Percentiles rank a stretch among this genome's conserved stretches.
phyloP scores from a whole-genome alignment of 2,797 vertebrate genomes.

The Gymnodraco acuticeps region DNA sequence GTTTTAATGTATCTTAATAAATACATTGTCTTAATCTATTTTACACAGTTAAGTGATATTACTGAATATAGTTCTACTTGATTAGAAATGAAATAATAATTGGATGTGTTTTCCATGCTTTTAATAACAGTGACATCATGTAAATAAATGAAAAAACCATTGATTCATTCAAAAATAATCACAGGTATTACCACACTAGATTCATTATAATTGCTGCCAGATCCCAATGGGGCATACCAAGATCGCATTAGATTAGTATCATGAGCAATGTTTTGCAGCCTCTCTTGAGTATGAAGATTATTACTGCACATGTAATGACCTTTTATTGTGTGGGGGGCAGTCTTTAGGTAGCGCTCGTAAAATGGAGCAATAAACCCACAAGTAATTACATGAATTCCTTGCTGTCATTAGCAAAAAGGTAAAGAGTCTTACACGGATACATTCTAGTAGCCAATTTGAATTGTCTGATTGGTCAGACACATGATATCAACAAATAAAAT shows the following conservation, averaged over 20 bases:
- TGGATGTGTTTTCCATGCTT: neutral
- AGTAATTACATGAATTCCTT: conserved; percentile 61
- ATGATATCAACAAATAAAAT: too few species aligned
- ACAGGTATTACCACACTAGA: conserved; percentile 7
- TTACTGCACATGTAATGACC: conserved; percentile 67
- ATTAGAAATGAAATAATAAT: neutral
- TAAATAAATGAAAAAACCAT: neutral
- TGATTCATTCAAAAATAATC: neutral
- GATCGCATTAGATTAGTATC: conserved; percentile 41
- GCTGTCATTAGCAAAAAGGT: conserved; percentile 40
- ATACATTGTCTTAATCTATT: neutral
- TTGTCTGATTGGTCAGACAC: neutral
- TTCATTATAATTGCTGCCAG: conserved; percentile 28
- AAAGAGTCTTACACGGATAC: conserved; percentile 1
- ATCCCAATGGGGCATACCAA: conserved; percentile 24
- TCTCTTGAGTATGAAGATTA: conserved; percentile 64
- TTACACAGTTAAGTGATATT: neutral
- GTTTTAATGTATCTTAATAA: neutral
- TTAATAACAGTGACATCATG: neutral
- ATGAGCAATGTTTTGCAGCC: conserved; percentile 44
- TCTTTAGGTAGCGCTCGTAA: conserved; percentile 58
- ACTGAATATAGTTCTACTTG: too few species aligned
- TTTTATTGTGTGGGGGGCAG: conserved; percentile 55
- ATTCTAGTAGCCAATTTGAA: neutral
- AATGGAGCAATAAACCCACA: conserved; percentile 51